Evolutionary conservation across 2,113 vertebrate genomes (phyloP).

Genomic region (Rhizomys pruinosus): DNA sequence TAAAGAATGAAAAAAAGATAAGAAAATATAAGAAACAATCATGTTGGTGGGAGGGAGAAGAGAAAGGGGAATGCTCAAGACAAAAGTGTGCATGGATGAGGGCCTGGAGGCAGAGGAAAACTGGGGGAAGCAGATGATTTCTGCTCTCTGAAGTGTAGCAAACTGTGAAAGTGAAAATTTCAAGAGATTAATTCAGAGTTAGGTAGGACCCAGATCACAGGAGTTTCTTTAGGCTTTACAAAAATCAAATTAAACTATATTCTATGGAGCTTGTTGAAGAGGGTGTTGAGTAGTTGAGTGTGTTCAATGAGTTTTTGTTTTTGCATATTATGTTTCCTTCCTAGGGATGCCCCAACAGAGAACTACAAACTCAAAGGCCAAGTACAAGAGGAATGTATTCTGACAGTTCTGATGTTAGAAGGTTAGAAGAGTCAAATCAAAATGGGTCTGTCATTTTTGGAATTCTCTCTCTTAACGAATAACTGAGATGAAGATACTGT

Average conservation of each 20-base stretch:
- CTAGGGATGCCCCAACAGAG: background rate
- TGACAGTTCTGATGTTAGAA: background rate
- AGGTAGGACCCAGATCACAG: background rate
- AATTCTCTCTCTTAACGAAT: background rate
- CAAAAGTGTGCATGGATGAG: background rate
- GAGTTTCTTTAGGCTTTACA: background rate
- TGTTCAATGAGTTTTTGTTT: background rate
- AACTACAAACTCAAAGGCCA: background rate
- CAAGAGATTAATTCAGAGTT: background rate
- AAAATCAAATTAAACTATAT: background rate
- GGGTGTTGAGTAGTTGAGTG: background rate
- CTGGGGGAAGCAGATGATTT: background rate
- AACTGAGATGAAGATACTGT: background rate
- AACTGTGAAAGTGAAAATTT: background rate
- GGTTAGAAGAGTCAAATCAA: slow-evolving; percentile 11
- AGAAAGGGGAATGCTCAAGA: background rate
- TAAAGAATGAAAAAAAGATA: background rate
- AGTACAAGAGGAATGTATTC: background rate
- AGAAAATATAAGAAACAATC: background rate
- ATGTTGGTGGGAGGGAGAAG: background rate
- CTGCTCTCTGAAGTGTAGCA: background rate
- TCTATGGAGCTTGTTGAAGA: background rate
- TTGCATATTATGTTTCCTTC: background rate
- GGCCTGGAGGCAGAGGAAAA: background rate
- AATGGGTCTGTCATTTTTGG: background rate